phyloP scores from a whole-genome alignment of 2,113 vertebrate genomes.

The Heptranchias perlo region DNA sequence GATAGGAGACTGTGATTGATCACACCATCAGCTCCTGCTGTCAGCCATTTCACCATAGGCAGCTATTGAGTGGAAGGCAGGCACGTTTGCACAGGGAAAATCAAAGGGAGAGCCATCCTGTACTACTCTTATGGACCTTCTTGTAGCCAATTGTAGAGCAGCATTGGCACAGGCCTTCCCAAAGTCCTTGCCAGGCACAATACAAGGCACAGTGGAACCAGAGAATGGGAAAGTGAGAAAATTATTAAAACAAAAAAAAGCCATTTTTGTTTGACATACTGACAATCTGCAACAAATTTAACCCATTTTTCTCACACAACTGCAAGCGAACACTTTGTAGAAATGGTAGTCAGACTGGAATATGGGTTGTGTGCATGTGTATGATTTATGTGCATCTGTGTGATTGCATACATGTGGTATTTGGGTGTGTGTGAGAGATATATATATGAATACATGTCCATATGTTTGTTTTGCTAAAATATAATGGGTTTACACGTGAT shows the following conservation, averaged over 20 bases:
- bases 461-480: neutral
- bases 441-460: neutral
- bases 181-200: neutral
- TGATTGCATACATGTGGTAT: neutral
- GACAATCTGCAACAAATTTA: neutral
- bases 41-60: neutral
- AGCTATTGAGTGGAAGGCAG: neutral
- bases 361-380: neutral
- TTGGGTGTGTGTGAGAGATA: neutral
- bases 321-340: neutral
- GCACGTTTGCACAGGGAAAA: neutral
- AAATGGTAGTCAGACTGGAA: neutral
- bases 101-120: neutral
- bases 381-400: neutral
- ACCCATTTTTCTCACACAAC: neutral
- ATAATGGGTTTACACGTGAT: neutral
- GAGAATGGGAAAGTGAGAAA: neutral
- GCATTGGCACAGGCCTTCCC: neutral
- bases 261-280: neutral
- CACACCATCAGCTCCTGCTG: neutral
- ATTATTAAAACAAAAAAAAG: neutral
- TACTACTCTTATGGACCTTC: neutral
- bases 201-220: neutral
- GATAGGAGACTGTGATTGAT: neutral
- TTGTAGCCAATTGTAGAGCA: neutral